Conservation (phyloP, 1,140 invertebrate species). For the Zaprionus gabonicus region DNA sequence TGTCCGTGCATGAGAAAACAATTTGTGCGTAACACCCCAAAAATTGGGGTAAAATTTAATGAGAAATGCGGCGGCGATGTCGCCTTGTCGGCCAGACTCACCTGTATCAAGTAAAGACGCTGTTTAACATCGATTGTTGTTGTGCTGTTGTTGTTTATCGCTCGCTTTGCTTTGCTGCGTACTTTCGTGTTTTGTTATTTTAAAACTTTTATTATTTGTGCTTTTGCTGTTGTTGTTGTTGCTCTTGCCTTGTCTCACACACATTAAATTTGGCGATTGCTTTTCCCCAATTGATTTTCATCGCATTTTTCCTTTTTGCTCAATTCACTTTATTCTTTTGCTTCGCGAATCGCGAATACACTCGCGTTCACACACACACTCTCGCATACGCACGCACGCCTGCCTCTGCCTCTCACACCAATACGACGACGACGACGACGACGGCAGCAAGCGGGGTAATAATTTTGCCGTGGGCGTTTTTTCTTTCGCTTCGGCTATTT, state of each 20-base stretch:
- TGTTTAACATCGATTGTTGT: not conserved
- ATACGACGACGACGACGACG: not conserved
- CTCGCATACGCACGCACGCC: slow-evolving; percentile 11
- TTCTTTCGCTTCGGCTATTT: slow-evolving; percentile 45
- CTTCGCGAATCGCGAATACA: slow-evolving; percentile 31
- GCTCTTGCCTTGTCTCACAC: slow-evolving; percentile 14
- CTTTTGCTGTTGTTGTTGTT: not conserved
- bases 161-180: slow-evolving; percentile 22
- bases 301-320: slow-evolving; percentile 44
- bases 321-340: slow-evolving; percentile 39
- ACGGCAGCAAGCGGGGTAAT: slow-evolving; percentile 24
- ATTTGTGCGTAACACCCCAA: slow-evolving; percentile 37
- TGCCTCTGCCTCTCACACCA: slow-evolving; percentile 22
- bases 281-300: slow-evolving; percentile 44
- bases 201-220: slow-evolving; percentile 4
- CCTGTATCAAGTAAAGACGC: slow-evolving; percentile 36
- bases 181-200: slow-evolving; percentile 33
- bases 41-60: slow-evolving; percentile 55
- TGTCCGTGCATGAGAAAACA: slow-evolving; percentile 4
- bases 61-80: slow-evolving; percentile 38
- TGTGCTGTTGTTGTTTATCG: slow-evolving; percentile 18
- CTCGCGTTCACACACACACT: slow-evolving; percentile 11
- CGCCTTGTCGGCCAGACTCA: slow-evolving; percentile 24
- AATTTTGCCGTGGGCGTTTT: slow-evolving; percentile 69
- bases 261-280: slow-evolving; percentile 28